These are phyloP conservation scores for Scaptomyza polygonia DNA, from an alignment of 2,888 invertebrate genomes.

Conservation along the genomic window DNA sequence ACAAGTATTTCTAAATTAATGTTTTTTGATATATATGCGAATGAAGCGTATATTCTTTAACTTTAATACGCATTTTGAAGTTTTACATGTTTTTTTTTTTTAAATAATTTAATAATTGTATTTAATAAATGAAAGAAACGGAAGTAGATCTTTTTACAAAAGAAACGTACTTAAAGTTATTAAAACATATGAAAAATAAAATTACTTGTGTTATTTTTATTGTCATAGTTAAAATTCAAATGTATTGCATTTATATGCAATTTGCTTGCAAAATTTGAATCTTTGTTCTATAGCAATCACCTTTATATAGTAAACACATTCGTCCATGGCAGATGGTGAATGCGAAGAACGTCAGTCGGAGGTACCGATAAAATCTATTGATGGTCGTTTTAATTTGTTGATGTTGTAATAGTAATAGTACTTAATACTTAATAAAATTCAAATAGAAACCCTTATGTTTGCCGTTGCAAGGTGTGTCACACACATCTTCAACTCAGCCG, in stretches of 20 bases:
- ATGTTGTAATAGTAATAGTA: not conserved
- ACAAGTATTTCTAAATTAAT: slow-evolving; percentile 75
- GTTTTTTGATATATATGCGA: slow-evolving; percentile 44
- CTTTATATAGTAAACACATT: not conserved
- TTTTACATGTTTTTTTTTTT: slow-evolving; percentile 75
- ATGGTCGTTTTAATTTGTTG: too few relatives aligned
- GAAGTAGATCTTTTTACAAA: slow-evolving; percentile 64
- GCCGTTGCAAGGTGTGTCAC: not conserved
- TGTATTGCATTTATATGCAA: not conserved
- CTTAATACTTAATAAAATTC: too few relatives aligned
- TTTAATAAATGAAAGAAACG: slow-evolving; percentile 57
- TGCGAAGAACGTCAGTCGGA: not conserved
- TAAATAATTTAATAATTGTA: slow-evolving; percentile 75
- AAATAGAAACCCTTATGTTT: not conserved
- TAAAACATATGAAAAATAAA: slow-evolving; percentile 46
- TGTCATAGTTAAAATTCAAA: not conserved
- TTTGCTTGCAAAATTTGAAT: not conserved
- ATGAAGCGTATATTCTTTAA: slow-evolving; percentile 46
- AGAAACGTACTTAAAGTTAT: slow-evolving; percentile 76
- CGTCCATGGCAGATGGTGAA: not conserved
- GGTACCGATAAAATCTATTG: not conserved
- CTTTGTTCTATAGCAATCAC: slow-evolving; percentile 30
- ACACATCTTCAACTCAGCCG: not conserved
- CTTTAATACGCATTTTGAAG: slow-evolving; percentile 74
- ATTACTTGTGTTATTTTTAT: not conserved